Conservation (phyloP, 2,113 vertebrate genomes). For the Callithrix jacchus region DNA sequence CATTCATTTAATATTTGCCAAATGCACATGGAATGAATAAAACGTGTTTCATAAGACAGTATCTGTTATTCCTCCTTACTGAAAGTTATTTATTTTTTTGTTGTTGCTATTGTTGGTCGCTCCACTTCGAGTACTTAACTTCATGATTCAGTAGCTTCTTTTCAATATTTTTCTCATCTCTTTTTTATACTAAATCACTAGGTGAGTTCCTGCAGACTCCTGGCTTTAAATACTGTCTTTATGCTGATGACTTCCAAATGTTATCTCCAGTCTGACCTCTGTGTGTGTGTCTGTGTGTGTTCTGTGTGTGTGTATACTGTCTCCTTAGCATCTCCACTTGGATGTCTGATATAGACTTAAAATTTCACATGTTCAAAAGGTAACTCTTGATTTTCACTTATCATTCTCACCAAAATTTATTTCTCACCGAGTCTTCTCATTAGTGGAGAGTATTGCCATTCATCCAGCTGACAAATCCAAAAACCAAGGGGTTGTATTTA, state of each 20-base stretch:
- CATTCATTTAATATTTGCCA: background rate
- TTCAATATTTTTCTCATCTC: background rate
- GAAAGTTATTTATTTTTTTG: background rate
- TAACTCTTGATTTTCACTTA: background rate
- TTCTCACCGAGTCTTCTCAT: background rate
- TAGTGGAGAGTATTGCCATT: background rate
- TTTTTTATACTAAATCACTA: background rate
- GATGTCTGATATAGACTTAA: background rate
- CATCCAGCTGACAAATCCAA: background rate
- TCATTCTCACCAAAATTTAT: background rate
- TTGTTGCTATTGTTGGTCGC: background rate
- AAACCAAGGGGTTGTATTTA: background rate
- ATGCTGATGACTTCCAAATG: background rate
- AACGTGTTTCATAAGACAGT: background rate
- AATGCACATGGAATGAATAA: too few relatives aligned
- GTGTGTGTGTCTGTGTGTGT: background rate
- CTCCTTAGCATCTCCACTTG: background rate
- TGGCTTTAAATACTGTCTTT: background rate
- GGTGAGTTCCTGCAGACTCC: background rate
- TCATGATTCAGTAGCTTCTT: background rate
- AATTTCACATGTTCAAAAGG: background rate
- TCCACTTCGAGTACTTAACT: background rate
- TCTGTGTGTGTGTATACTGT: too few relatives aligned
- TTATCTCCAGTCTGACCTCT: background rate
- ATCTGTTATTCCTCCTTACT: background rate